phyloP scores from a whole-genome alignment of 1,140 invertebrate species.

The Goniozus legneri region DNA sequence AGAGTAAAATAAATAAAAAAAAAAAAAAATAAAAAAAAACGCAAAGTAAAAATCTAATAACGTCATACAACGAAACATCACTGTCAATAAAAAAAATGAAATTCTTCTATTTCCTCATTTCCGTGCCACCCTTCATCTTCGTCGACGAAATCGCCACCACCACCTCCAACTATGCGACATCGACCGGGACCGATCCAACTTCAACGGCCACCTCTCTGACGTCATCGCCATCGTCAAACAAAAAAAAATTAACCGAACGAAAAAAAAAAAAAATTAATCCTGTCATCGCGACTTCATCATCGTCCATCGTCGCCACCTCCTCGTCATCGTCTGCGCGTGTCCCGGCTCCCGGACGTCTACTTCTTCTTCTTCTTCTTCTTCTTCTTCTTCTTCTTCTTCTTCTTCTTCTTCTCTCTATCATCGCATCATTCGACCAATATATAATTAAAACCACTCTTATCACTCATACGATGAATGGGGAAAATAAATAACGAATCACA shows the following conservation, averaged over 20 bases:
- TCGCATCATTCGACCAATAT: neutral
- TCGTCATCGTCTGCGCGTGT: constrained; percentile 5
- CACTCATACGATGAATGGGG: neutral
- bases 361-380: constrained; percentile 7
- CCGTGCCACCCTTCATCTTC: constrained; percentile 35
- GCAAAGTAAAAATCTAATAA: constrained; percentile 19
- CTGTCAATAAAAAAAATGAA: constrained; percentile 47
- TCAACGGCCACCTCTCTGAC: constrained; percentile 6
- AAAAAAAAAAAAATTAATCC: too few relatives aligned
- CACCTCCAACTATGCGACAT: too few relatives aligned
- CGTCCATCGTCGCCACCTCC: constrained; percentile 10
- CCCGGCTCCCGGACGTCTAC: too few relatives aligned
- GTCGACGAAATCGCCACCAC: too few relatives aligned
- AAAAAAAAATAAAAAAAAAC: constrained; percentile 24
- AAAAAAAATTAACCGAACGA: too few relatives aligned
- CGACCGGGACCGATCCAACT: too few relatives aligned
- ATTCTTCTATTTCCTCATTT: constrained; percentile 56
- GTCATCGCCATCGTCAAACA: constrained; percentile 18
- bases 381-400: constrained; percentile 6
- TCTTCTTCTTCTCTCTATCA: constrained; percentile 3
- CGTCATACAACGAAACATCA: constrained; percentile 21
- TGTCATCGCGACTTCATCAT: too few relatives aligned
- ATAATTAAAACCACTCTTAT: neutral
- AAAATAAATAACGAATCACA: neutral
- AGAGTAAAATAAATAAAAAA: constrained; percentile 14